Evolutionary conservation across 2,113 vertebrate genomes (phyloP).

Genomic region (Desmodus rotundus): DNA sequence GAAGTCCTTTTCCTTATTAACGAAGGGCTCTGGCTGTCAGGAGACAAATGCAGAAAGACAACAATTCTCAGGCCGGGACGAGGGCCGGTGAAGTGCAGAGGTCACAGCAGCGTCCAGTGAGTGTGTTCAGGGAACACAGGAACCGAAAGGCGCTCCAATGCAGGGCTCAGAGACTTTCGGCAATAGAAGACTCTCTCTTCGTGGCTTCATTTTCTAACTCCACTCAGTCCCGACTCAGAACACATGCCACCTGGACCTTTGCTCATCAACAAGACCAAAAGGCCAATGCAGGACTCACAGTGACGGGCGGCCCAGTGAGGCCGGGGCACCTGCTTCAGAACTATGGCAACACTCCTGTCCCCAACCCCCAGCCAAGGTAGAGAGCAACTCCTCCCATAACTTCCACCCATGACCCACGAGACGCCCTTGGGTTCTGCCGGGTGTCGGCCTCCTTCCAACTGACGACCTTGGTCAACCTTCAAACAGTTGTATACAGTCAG

Average conservation of each 20-base stretch:
- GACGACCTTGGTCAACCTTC: neutral
- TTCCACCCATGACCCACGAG: neutral
- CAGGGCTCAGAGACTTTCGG: neutral
- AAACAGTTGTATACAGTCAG: neutral
- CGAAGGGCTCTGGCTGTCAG: neutral
- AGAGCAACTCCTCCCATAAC: neutral
- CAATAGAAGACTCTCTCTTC: neutral
- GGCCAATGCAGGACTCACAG: neutral
- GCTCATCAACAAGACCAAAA: neutral
- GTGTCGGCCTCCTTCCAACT: neutral
- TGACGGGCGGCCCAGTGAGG: accelerated
- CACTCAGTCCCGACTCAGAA: neutral
- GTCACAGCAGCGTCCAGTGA: neutral
- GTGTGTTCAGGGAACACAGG: neutral
- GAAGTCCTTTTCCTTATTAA: neutral
- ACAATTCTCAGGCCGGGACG: neutral
- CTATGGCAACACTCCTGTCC: neutral
- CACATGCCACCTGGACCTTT: neutral
- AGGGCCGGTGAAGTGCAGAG: neutral
- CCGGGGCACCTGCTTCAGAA: neutral
- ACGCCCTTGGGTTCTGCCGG: neutral
- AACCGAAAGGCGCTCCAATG: neutral
- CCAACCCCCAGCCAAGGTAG: neutral
- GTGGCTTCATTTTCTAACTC: neutral
- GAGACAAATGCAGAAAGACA: neutral